Percentiles rank a stretch among this genome's conserved stretches.
Conservation (phyloP, 2,113 vertebrate species). For the Bujurquina vittata region DNA sequence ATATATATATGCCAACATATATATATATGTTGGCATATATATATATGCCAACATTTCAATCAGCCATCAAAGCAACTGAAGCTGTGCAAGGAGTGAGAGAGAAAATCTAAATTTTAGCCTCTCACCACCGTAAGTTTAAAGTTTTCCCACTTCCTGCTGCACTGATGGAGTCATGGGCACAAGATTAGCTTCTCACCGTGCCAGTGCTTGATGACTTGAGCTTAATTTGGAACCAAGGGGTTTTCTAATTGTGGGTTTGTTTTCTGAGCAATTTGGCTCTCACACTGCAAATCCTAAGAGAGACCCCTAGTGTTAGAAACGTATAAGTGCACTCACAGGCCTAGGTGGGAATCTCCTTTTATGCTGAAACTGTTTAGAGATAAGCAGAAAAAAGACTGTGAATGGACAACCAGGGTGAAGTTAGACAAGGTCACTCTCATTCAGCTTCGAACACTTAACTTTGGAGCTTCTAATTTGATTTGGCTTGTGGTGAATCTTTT, state of each 20-base stretch:
- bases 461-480: conserved; percentile 59
- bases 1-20: too few species aligned
- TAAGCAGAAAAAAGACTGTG: conserved; percentile 23
- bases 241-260: conserved; percentile 46
- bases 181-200: neutral
- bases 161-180: conserved; percentile 13
- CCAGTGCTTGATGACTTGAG: conserved; percentile 10
- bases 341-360: neutral
- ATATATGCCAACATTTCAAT: too few species aligned
- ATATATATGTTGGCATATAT: too few species aligned
- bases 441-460: conserved; percentile 53
- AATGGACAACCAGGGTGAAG: conserved; percentile 17
- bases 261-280: conserved; percentile 30
- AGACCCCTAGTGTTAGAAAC: conserved; percentile 62
- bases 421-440: conserved; percentile 35
- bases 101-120: neutral
- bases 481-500: conserved; percentile 51
- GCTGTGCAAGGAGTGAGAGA: neutral
- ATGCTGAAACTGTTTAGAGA: conserved; percentile 16
- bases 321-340: conserved; percentile 5
- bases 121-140: conserved; percentile 20
- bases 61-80: neutral
- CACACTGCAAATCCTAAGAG: conserved; percentile 52
- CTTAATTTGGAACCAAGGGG: conserved; percentile 18
- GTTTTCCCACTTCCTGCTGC: conserved; percentile 33